Evolutionary conservation across 92 coral and sea anemone species (phyloP), one percentile per base, ranked within the genome.

Genomic region (Scolanthus callimorphus): DNA sequence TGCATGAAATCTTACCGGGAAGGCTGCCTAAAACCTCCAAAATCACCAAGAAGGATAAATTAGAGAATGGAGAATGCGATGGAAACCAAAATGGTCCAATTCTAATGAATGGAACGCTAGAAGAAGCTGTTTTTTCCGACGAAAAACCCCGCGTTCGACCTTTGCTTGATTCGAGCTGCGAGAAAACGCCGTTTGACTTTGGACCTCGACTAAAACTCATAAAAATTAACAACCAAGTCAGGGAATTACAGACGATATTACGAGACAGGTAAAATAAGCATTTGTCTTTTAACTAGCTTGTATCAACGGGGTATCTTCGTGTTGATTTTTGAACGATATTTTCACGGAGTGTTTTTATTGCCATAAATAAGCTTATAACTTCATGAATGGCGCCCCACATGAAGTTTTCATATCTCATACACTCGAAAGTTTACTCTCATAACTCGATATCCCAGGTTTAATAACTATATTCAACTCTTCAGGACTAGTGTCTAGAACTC

Each of bases 221-320:
- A 62, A 73, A 81, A 58, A 85, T 94, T 65, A 94, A 94, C 28
- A 89, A 82, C 37, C 99, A 94, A 72, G 91, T 94, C 23, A 80
- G 87, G 23, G 99, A 94, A 59, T 69, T 94, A 20, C 99, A 94
- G 71, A 94, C 99, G 1, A 81, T 89, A 41, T 39, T 94, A 28
- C 72, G 99, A 55, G 95, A 94, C 77, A 85, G 65, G 99, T 89
- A 63, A 59, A 76, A 17, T n/a, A n/a, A n/a, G n/a, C n/a, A n/a
- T n/a, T n/a, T n/a, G n/a, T n/a, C n/a, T n/a, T n/a, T n/a, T n/a
- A n/a, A n/a, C n/a, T n/a, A n/a, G n/a, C n/a, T n/a, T n/a, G n/a
- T n/a, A n/a, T n/a, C n/a, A n/a, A n/a, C n/a, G n/a, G n/a, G n/a
- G n/a, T n/a, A n/a, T n/a, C n/a, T n/a, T n/a, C n/a, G n/a, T n/a